These are phyloP conservation scores for Amblyjoppa proteus DNA, from an alignment of 2,888 invertebrate species.

Conservation along the genomic window DNA sequence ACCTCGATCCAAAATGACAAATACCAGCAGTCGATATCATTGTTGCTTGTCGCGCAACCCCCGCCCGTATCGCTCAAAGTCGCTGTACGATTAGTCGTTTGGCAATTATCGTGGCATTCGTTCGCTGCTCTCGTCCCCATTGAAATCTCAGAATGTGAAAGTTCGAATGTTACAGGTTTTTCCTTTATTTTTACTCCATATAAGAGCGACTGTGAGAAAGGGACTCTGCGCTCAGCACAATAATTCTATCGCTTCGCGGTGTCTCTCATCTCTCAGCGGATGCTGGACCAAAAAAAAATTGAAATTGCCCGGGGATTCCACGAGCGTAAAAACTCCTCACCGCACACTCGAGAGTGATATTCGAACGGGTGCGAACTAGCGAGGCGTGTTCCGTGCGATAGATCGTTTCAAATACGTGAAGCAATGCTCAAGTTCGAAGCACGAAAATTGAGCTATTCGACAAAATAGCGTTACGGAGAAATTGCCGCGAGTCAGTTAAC, in stretches of 20 bases:
- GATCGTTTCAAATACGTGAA: background rate
- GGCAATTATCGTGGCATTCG: conserved; percentile 55
- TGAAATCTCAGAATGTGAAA: conserved; percentile 49
- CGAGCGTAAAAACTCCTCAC: background rate
- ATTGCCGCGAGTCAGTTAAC: background rate
- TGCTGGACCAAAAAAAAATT: background rate
- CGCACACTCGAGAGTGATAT: conserved; percentile 10
- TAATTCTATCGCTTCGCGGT: background rate
- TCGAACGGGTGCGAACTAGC: background rate
- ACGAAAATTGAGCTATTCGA: background rate
- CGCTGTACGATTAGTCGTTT: conserved; percentile 46
- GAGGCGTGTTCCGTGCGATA: background rate
- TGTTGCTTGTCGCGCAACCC: background rate
- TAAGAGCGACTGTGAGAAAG: background rate
- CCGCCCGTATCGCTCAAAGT: conserved; percentile 34
- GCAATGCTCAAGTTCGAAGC: background rate
- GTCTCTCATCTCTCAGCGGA: background rate
- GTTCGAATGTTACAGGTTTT: background rate
- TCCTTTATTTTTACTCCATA: background rate
- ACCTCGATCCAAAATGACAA: conserved; percentile 51
- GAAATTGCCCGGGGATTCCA: background rate
- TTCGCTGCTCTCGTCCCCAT: conserved; percentile 1
- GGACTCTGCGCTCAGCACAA: background rate
- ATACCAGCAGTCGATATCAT: background rate
- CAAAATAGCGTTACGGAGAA: background rate